Evolutionary conservation across 2,888 invertebrate species (phyloP), one percentile per base, ranked within the genome.

Genomic region (Heliconius hortense): DNA sequence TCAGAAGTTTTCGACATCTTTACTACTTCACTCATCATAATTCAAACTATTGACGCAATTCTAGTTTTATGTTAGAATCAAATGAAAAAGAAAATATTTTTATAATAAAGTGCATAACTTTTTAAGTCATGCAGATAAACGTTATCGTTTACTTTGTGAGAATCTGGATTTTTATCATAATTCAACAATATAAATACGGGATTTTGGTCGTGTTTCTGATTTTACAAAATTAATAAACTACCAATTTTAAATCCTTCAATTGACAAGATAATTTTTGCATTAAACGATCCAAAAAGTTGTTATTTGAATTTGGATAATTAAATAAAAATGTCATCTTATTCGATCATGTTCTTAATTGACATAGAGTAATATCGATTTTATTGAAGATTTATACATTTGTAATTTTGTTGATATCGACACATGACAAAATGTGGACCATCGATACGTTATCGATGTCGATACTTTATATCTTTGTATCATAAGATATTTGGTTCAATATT

Each of bases 261-360:
- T 69, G 53, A 69, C 48, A 21, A 69, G 53, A 69, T 69, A 68
- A n/a, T 31, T 31, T 69, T 53, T 69, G 13, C 28, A 28, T 21
- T 53, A 53, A 68, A 68, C 26, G 67, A 28, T 28, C 11, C 39
- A 28, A 28, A 68, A 68, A 26, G 63, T 26, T 67, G 21, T 10
- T 48, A 48, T 26, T 67, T 67, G 0, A 28, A 67, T 67, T 67
- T 28, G 28, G 28, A 18, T 28, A 31, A 53, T 68, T 68, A 53
- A 69, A 69, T 56, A 67, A 69, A 56, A 69, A 69, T 69, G 28
- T 69, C 13, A 69, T 69, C 48, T 28, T 31, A 53, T 53, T 31
- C 53, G 53, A 2, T n/a, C 28, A 53, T 31, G 15, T 56, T 69
- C 53, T 53, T 53, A 56, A 69, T 69, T 69, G n/a, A 31, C 28